phyloP scores from a whole-genome alignment of 1,140 invertebrate species.

The Microplitis mediator region DNA sequence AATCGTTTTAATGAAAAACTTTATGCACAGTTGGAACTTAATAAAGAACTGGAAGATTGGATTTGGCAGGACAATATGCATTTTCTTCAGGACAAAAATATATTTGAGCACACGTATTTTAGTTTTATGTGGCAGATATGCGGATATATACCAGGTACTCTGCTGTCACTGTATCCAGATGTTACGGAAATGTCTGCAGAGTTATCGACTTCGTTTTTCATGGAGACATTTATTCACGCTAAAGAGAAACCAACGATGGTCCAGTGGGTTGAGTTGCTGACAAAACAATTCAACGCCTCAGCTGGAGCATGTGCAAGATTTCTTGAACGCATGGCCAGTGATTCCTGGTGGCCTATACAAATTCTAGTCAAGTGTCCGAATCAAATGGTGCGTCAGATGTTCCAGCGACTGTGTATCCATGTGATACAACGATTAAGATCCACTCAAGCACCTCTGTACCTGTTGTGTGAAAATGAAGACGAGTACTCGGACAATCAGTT shows the following conservation, averaged over 20 bases:
- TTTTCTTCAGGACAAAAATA: conserved; percentile 93
- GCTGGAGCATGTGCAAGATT: conserved; percentile 91
- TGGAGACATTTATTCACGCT: conserved; percentile 95
- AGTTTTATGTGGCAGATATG: conserved; percentile 97
- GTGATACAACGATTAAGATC: conserved; percentile 85
- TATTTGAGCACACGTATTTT: conserved; percentile 92
- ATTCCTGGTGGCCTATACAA: conserved; percentile 94
- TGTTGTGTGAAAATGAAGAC: conserved; percentile 56
- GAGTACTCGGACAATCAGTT: conserved; percentile 59
- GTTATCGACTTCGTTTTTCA: conserved; percentile 90
- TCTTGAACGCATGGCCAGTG: conserved; percentile 87
- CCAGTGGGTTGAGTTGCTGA: conserved; percentile 93
- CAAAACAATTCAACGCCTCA: conserved; percentile 93
- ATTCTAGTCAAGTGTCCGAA: conserved; percentile 94
- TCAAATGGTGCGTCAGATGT: conserved; percentile 94
- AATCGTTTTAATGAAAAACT: conserved; percentile 49
- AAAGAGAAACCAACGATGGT: conserved; percentile 98
- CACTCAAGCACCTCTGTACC: conserved; percentile 54
- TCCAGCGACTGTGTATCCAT: conserved; percentile 90
- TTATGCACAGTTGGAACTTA: conserved; percentile 66
- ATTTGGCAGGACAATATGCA: conserved; percentile 96
- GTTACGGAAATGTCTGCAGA: conserved; percentile 86
- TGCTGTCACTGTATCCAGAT: conserved; percentile 77
- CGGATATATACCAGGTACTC: conserved; percentile 87
- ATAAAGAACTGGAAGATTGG: conserved; percentile 84